Percentiles rank a stretch among this genome's conserved stretches.
These are phyloP conservation scores for Macaca nemestrina DNA, from an alignment of 2,113 vertebrate genomes.

Conservation along the genomic window DNA sequence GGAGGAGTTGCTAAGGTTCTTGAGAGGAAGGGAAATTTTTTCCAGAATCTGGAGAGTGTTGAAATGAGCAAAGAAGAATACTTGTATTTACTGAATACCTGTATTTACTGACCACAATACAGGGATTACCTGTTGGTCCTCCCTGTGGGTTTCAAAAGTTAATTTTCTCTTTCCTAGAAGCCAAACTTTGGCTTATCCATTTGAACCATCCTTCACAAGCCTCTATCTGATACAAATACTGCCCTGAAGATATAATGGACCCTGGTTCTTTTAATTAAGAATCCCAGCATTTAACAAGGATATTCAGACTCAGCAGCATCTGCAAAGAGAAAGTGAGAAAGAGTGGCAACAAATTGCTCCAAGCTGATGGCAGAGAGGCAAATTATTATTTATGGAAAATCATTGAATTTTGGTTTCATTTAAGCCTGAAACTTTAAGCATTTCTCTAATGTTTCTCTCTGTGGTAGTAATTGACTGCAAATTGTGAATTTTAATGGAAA, in stretches of 20 bases:
- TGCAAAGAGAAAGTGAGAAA: constrained; percentile 16
- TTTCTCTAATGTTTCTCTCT: constrained; percentile 47
- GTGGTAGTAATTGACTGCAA: constrained; percentile 53
- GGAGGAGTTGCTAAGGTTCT: neutral
- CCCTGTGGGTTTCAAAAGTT: neutral
- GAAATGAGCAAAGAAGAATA: neutral
- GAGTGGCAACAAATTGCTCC: neutral
- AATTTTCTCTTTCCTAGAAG: neutral
- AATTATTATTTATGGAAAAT: constrained; percentile 63
- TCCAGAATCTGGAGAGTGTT: neutral
- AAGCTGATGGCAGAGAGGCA: neutral
- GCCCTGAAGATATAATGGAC: neutral
- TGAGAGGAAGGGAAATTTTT: neutral
- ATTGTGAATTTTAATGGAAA: constrained; percentile 59
- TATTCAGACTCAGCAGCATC: neutral
- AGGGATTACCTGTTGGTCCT: neutral
- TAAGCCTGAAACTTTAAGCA: constrained; percentile 55
- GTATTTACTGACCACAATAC: neutral
- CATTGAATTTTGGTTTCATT: constrained; percentile 45
- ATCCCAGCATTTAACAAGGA: neutral
- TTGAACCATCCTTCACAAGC: neutral
- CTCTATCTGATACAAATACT: neutral
- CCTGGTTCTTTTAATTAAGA: constrained; percentile 55
- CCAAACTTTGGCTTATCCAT: neutral
- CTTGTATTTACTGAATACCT: neutral